A percentile compares a stretch with the other conserved stretches of the same genome.
Conservation (phyloP, 2,113 vertebrate species). For the Corydoras sp. region DNA sequence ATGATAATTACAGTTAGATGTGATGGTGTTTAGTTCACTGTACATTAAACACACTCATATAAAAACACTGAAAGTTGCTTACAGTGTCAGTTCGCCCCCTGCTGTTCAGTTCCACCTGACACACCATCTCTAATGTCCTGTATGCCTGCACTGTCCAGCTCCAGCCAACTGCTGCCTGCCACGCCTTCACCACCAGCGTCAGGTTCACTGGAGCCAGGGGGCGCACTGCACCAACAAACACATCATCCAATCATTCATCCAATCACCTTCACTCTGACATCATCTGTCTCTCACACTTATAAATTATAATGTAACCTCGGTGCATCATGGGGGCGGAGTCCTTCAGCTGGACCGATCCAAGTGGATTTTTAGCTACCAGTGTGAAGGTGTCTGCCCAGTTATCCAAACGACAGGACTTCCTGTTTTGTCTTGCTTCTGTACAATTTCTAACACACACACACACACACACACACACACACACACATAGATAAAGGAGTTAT, state of each 20-base stretch:
- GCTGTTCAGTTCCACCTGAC: slow-evolving; percentile 53
- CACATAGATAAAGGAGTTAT: not conserved
- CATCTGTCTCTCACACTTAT: not conserved
- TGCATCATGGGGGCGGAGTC: slow-evolving; percentile 56
- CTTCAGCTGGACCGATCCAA: slow-evolving; percentile 53
- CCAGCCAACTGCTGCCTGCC: slow-evolving; percentile 61
- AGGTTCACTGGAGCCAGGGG: slow-evolving; percentile 51
- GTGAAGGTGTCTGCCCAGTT: slow-evolving; percentile 62
- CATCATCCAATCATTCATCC: not conserved
- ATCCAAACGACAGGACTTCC: slow-evolving; percentile 12
- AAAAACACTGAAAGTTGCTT: slow-evolving; percentile 15
- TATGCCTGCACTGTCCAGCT: slow-evolving; percentile 52
- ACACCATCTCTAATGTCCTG: slow-evolving; percentile 52
- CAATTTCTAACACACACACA: slow-evolving; percentile 31
- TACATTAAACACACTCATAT: too few relatives aligned
- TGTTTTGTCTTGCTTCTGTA: not conserved
- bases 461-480: slow-evolving; percentile 2
- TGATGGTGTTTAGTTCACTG: too few relatives aligned
- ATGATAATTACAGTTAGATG: too few relatives aligned
- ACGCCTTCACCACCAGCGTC: slow-evolving; percentile 19
- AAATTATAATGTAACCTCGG: slow-evolving; percentile 50
- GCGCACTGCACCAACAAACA: slow-evolving; percentile 47
- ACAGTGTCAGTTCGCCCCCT: slow-evolving; percentile 44
- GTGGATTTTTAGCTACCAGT: slow-evolving; percentile 57
- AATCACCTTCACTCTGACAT: not conserved